Evolutionary conservation across 2,888 invertebrate genomes (phyloP).

Genomic region (Ichneumon xanthorius): DNA sequence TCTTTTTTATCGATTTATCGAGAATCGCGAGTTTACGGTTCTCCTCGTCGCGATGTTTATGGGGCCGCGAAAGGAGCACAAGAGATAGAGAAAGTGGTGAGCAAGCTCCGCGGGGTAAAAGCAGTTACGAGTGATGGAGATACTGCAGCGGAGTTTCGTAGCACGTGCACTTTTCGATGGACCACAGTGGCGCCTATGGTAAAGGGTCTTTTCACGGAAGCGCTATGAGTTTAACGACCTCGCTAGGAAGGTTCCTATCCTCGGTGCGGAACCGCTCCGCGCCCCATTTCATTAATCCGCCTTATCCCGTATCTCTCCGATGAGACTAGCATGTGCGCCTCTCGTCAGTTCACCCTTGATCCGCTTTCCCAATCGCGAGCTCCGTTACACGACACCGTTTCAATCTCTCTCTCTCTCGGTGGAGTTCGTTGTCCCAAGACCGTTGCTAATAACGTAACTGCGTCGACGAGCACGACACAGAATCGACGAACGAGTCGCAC

Average conservation of each 20-base stretch:
- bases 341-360: not conserved
- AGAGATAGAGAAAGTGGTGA: slow-evolving; percentile 29
- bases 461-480: not conserved
- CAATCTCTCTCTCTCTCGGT: slow-evolving; percentile 5
- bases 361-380: not conserved
- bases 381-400: not conserved
- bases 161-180: slow-evolving; percentile 55
- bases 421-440: not conserved
- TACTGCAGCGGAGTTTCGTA: slow-evolving; percentile 4
- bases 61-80: slow-evolving; percentile 2
- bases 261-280: slow-evolving; percentile 59
- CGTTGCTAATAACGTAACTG: slow-evolving; percentile 8
- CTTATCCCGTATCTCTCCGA: slow-evolving; percentile 65
- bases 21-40: slow-evolving; percentile 47
- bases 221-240: slow-evolving; percentile 63
- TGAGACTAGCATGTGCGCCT: slow-evolving; percentile 48
- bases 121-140: not conserved
- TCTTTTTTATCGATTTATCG: slow-evolving; percentile 49
- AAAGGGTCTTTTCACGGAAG: slow-evolving; percentile 36
- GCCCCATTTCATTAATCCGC: slow-evolving; percentile 70
- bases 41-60: slow-evolving; percentile 28
- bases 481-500: not conserved
- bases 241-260: slow-evolving; percentile 44
- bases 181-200: slow-evolving; percentile 27
- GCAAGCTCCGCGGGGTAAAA: not conserved